These are phyloP conservation scores for Willisornis vidua DNA, from an alignment of 2,113 vertebrate genomes.

Conservation along the genomic window DNA sequence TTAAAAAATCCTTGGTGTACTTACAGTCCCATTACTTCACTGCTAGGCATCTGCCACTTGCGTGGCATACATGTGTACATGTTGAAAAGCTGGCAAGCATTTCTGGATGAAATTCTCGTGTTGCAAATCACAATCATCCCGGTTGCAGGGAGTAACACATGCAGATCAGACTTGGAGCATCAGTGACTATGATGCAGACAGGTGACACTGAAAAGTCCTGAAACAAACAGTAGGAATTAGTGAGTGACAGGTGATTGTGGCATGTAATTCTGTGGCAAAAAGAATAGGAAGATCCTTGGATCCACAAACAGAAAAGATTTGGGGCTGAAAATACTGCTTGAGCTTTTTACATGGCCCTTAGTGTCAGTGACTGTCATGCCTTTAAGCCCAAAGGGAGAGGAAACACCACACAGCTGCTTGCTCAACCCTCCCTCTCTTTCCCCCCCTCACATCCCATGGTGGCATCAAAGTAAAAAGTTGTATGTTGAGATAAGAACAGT, in stretches of 20 bases:
- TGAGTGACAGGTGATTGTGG: neutral
- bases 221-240: neutral
- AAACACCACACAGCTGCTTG: neutral
- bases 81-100: neutral
- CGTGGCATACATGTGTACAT: neutral
- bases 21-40: neutral
- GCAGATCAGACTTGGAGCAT: neutral
- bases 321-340: neutral
- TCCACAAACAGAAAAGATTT: neutral
- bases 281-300: neutral
- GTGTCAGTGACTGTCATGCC: neutral
- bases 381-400: neutral
- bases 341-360: neutral
- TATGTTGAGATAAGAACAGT: neutral
- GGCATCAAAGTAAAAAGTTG: neutral
- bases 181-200: neutral
- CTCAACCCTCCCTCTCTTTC: neutral
- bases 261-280: neutral
- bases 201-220: neutral
- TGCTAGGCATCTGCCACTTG: neutral
- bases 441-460: neutral
- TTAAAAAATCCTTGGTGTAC: neutral
- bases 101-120: neutral
- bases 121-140: neutral
- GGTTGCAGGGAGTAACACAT: neutral